Evolutionary conservation across 2,888 invertebrate genomes (phyloP), one percentile per base, ranked within the genome.

Genomic region (Amphipoea lucens): DNA sequence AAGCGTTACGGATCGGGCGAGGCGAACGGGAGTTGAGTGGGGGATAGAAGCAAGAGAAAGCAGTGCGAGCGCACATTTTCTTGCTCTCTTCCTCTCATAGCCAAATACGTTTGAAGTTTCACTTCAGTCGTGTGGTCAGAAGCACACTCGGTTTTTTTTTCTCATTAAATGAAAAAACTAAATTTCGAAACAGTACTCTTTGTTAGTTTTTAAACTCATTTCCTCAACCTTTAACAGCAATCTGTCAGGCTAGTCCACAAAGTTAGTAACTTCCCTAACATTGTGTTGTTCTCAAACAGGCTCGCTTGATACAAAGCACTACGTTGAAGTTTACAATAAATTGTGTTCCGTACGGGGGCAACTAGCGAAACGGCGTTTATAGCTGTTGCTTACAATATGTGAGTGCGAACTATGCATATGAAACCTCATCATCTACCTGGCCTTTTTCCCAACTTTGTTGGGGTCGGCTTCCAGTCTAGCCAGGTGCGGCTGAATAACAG

Each of bases 261-360:
- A n/a, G 67, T 68, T 36, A 36, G 29, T 20, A 69, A 51, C 40
- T 81, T 75, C 9, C 0, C 62, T 23, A 45, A 45, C 57, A 68
- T 62, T 36, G 17, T 67, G 60, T 63, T 63, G 60, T 67, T 74
- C 63, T 29, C 48, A n/a, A 5, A 62, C 20, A 20, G 23, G 29
- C 60, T 23, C 12, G 20, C 23, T 60, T 63, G 42, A 65, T 29
- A 69, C 36, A 75, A 80, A 54, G 12, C 17, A 71, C 36, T 14
- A 23, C 36, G 29, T 62, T 57, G 62, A 74, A 81, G 74, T 75
- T 80, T 62, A 60, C 65, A 74, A 63, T 73, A 74, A n/a, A 62
- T 74, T 45, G 54, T 63, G 51, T 81, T 73, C 23, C 9, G 57
- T 45, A 45, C 36, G 4, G 12, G 36, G 23, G 72, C 65, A 57